Percentiles rank a stretch among this genome's conserved stretches.
Conservation (phyloP, 2,113 vertebrate genomes). For the Micromys minutus region DNA sequence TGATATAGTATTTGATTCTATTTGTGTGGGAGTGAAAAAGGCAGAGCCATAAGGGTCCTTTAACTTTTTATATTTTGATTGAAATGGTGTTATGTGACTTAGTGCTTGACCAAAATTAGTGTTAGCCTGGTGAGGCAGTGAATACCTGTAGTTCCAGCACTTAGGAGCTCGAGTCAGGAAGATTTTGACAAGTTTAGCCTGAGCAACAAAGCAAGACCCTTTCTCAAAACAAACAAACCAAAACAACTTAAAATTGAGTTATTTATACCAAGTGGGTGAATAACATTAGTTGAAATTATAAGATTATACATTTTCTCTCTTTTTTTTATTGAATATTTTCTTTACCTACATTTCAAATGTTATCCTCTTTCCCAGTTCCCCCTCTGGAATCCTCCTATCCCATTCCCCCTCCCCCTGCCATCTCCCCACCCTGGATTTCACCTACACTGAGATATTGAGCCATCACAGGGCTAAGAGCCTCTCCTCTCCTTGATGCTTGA, state of each 20-base stretch:
- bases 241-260: not conserved
- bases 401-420: no score
- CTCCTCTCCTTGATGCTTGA: no score
- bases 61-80: not conserved
- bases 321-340: no score
- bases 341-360: no score
- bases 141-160: not conserved
- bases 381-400: no score
- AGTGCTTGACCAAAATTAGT: not conserved
- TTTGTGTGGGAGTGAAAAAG: not conserved
- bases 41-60: not conserved
- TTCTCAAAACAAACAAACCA: not conserved
- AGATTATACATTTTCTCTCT: no score
- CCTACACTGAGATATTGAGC: no score
- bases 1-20: not conserved
- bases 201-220: not conserved
- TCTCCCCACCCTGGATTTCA: no score
- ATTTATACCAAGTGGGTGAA: not conserved
- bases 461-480: no score
- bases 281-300: not conserved
- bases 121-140: not conserved
- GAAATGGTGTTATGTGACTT: not conserved
- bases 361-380: no score
- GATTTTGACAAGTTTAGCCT: not conserved
- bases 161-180: not conserved